Percentiles rank a stretch among this genome's conserved stretches.
Conservation (phyloP, 2,113 vertebrate species). For the Strigops habroptila region DNA sequence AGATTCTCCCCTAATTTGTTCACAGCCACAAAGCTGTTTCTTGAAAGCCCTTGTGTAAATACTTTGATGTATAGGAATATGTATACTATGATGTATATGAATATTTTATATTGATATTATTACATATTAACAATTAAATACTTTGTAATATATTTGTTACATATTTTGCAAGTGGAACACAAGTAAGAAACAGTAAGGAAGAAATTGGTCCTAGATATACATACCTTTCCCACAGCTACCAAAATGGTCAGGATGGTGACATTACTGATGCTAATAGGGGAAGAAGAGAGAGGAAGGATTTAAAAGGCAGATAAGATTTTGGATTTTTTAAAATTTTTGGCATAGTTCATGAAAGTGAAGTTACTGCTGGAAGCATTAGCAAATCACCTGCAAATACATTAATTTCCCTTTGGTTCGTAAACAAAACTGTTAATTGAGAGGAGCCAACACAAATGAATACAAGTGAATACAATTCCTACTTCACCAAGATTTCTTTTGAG, state of each 20-base stretch:
- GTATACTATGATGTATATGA: neutral
- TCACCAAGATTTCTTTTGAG: neutral
- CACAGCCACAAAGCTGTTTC: neutral
- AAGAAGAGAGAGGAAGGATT: neutral
- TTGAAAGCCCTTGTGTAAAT: neutral
- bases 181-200: neutral
- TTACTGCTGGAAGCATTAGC: neutral
- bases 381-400: neutral
- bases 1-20: neutral
- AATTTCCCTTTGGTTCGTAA: neutral
- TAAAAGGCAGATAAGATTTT: neutral
- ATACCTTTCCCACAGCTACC: neutral
- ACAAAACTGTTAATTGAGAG: neutral
- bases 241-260: neutral
- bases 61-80: neutral
- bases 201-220: neutral
- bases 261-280: neutral
- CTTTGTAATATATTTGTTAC: neutral
- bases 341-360: neutral
- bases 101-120: neutral
- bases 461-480: neutral
- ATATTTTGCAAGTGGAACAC: neutral
- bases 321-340: neutral
- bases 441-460: neutral
- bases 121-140: neutral